A percentile compares a stretch with the other conserved stretches of the same genome.
Evolutionary conservation across 2,888 invertebrate species (phyloP).

Genomic region (Buathra laborator): DNA sequence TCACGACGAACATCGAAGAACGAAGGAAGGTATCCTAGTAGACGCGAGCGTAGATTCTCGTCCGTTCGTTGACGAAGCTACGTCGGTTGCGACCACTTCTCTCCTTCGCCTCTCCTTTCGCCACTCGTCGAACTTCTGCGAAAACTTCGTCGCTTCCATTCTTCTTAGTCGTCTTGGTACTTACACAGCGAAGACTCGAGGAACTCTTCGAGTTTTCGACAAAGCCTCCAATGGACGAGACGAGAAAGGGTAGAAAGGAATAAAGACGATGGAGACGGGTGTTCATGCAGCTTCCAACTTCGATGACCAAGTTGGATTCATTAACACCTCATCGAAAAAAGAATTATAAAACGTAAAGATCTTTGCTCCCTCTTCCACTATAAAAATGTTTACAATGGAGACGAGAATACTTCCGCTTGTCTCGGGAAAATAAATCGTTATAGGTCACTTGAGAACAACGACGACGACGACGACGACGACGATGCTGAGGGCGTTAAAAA

Average conservation of each 20-base stretch:
- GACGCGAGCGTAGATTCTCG: not conserved
- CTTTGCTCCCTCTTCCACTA: not conserved
- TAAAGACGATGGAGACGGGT: not conserved
- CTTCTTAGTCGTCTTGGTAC: conserved; percentile 14
- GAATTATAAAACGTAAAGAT: not conserved
- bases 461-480: no score
- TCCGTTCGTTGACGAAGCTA: conserved; percentile 23
- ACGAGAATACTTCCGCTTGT: not conserved
- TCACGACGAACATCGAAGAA: conserved; percentile 37
- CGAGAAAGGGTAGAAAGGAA: not conserved
- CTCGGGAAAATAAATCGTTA: not conserved
- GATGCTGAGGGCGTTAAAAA: not conserved
- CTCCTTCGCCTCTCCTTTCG: conserved; percentile 25
- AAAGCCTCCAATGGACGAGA: not conserved
- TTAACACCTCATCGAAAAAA: conserved; percentile 1
- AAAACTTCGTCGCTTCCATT: conserved; percentile 37
- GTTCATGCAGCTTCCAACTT: conserved; percentile 10
- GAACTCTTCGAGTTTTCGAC: conserved; percentile 36
- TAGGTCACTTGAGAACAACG: not conserved
- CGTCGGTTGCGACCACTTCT: conserved; percentile 11
- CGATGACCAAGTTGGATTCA: conserved; percentile 11
- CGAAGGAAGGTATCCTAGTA: conserved; percentile 4
- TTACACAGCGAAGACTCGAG: conserved; percentile 24
- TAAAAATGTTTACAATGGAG: conserved; percentile 6
- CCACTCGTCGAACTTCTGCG: conserved; percentile 44